These are phyloP conservation scores for Atherix ibis DNA, from an alignment of 2,888 invertebrate species.

Conservation along the genomic window DNA sequence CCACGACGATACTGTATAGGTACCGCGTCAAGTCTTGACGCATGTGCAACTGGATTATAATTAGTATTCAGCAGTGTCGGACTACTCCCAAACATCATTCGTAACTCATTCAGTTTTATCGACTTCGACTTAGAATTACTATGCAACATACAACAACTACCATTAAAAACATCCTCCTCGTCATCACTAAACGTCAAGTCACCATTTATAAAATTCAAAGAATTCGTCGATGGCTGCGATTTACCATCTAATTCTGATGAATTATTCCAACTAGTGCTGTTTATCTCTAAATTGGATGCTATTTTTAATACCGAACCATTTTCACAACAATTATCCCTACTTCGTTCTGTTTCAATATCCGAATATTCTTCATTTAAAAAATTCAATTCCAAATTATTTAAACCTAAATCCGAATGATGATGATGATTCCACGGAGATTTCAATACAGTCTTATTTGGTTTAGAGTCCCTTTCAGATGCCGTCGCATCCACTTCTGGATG, in stretches of 20 bases:
- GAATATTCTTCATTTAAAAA: conserved; percentile 13
- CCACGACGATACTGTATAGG: conserved; percentile 16
- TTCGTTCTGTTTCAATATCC: conserved; percentile 9
- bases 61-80: conserved; percentile 14
- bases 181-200: conserved; percentile 12
- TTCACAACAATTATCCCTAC: conserved; percentile 1
- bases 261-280: conserved; percentile 11
- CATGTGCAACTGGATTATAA: conserved; percentile 12
- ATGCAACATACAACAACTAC: conserved; percentile 10
- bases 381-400: conserved; percentile 15
- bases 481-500: conserved; percentile 3
- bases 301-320: conserved; percentile 13
- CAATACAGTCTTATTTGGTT: conserved; percentile 8
- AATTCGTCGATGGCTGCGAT: conserved; percentile 9
- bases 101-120: conserved; percentile 14
- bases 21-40: conserved; percentile 14
- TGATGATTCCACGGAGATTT: conserved; percentile 11
- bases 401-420: conserved; percentile 14
- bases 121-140: conserved; percentile 13
- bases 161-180: conserved; percentile 11
- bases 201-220: conserved; percentile 13
- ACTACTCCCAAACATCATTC: conserved; percentile 15
- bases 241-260: conserved; percentile 8
- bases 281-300: conserved; percentile 13
- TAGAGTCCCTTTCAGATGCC: conserved; percentile 7